A percentile compares a stretch with the other conserved stretches of the same genome.
Conservation (phyloP, 2,113 vertebrate species). For the Neopipo cinnamomea region DNA sequence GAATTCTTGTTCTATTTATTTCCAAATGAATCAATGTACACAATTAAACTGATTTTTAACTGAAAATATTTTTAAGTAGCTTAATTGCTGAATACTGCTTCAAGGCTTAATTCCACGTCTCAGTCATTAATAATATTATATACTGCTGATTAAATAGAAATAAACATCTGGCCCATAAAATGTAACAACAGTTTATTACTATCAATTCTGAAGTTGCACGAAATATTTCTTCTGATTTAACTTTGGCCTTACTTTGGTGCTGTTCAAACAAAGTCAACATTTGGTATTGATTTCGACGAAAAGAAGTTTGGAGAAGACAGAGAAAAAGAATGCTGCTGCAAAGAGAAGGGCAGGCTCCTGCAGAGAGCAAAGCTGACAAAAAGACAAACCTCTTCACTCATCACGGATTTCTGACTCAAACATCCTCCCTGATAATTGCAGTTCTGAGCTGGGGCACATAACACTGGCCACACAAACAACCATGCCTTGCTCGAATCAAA, state of each 20-base stretch:
- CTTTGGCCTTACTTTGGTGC: neutral
- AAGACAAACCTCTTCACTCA: neutral
- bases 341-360: neutral
- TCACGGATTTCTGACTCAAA: neutral
- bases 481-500: neutral
- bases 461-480: neutral
- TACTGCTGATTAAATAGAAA: neutral
- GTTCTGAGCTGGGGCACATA: neutral
- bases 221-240: neutral
- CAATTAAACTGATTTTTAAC: neutral
- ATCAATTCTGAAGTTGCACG: neutral
- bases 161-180: neutral
- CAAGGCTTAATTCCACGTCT: neutral
- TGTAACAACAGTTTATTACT: neutral
- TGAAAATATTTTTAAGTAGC: neutral
- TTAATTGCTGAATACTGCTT: neutral
- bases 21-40: neutral
- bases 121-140: neutral
- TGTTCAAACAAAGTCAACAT: neutral
- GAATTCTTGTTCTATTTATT: neutral
- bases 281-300: neutral
- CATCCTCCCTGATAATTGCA: neutral
- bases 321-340: neutral
- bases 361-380: constrained; percentile 9
- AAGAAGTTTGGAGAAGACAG: neutral